Conservation (phyloP, 2,888 invertebrate species). For the Biston betularia region DNA sequence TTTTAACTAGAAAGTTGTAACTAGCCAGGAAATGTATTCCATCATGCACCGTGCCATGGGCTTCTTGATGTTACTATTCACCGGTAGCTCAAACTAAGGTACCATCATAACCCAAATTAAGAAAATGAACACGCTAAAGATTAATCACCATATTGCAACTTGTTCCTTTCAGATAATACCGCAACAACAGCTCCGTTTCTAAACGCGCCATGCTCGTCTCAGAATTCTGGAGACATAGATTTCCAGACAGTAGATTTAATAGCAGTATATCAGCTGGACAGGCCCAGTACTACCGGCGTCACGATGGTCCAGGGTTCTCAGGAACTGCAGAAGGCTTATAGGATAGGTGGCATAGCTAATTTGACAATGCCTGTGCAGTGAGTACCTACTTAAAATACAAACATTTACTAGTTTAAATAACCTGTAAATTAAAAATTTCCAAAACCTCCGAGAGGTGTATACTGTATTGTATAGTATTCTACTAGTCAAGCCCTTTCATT, state of each 20-base stretch:
- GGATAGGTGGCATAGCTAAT: slow-evolving; percentile 90
- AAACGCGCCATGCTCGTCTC: slow-evolving; percentile 62
- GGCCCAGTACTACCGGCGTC: slow-evolving; percentile 88
- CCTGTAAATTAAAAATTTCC: too few species aligned
- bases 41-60: too few species aligned
- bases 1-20: too few species aligned
- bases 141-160: background rate
- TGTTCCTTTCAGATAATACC: slow-evolving; percentile 54
- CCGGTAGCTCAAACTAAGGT: too few species aligned
- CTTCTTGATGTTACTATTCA: too few species aligned
- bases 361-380: slow-evolving; percentile 91
- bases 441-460: too few species aligned
- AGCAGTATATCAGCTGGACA: slow-evolving; percentile 90
- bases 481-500: too few species aligned
- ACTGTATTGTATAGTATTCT: too few species aligned
- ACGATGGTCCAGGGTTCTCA: slow-evolving; percentile 91
- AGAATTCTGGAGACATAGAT: slow-evolving; percentile 90
- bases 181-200: slow-evolving; percentile 57
- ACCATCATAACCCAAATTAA: too few species aligned
- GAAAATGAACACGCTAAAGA: too few species aligned
- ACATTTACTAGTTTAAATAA: too few species aligned
- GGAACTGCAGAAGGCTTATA: slow-evolving; percentile 92
- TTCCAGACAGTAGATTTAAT: slow-evolving; percentile 94
- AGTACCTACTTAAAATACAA: slow-evolving; percentile 42
- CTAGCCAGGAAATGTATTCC: too few species aligned